Base-by-base conservation (phyloP, 1,140 invertebrate species). In the Helicoverpa armigera region DNA sequence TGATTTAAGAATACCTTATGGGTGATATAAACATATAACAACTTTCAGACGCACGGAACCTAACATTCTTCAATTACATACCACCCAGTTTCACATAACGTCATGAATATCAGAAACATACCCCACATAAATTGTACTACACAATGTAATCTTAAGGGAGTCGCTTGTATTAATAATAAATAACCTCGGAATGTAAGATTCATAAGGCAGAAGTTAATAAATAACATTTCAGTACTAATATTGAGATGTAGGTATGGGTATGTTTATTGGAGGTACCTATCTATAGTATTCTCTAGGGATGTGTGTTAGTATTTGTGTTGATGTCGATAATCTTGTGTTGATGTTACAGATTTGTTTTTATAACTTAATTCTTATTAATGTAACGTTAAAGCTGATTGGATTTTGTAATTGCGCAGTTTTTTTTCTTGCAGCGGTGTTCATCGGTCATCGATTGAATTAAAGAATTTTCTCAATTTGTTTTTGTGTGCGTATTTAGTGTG, bases 181-280 rank as follows among this genome's bases (percentile, higher is more conserved):
- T 67, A 48, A 48, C n/a, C 0, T 18, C 16, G n/a, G 43, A 50
- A 69, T 13, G 16, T 69, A 69, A 50, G 43, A 50, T 48, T 50
- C 16, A 69, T 69, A 43, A 23, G 65, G 16, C 23, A 16, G 43
- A 65, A 65, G 61, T 65, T 65, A 65, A 65, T 65, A 48, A 63
- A 58, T 58, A 61, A 43, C 35, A 48, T 65, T 43, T 65, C 35
- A 65, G 7, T 31, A 65, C 11, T 67, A 18, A 56, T 48, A 65
- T 65, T 67, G 43, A 48, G 16, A 67, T 50, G 48, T 48, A 65
- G 1, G 7, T 9, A 48, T 18, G n/a, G 18, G 16, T 43, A 18
- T 50, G 65, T 69, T 69, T 50, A 69, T 43, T 23, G 50, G n/a
- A 11, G 43, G 5, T 50, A 50, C 50, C 63, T 18, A 50, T 69